Evolutionary conservation across 2,888 invertebrate species (phyloP), one percentile per base, ranked within the genome.

Genomic region (Spilarctia lutea): DNA sequence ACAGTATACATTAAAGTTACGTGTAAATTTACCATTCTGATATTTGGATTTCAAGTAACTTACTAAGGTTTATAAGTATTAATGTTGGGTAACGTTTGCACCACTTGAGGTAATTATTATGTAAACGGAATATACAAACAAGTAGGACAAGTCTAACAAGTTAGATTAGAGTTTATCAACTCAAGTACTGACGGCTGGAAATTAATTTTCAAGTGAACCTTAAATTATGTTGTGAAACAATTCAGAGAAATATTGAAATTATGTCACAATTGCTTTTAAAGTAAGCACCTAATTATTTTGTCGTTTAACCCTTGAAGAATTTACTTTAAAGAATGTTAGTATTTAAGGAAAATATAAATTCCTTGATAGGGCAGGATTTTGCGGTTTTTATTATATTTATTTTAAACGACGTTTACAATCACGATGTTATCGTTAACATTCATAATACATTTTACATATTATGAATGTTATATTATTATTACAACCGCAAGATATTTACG

Each of bases 181-280:
- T 30, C 18, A 42, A 71, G 42, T 71, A 27, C 24, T 45, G 30
- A 63, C 42, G 30, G 45, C 65, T 42, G 63, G 45, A 65, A 30
- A 45, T 71, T 42, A 42, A 71, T 71, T 71, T 60, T 65, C 24
- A n/a, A 45, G 35, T 35, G 20, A 70, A 60, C 60, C 70, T 45
- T 71, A 45, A 33, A 72, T 71, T 72, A 72, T 60, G 45, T 42
- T 65, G 33, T 52, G 65, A n/a, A 65, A 65, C 48, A 65, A 35
- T 24, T 45, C 24, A 48, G 27, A n/a, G 27, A 65, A 16, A 27
- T 65, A 65, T 71, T 52, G 65, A 35, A 65, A 65, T 65, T 65
- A 48, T 33, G n/a, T 65, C 45, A 65, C 48, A 10, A 65, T 65
- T 27, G 71, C 48, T 45, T 30, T 20, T 65, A n/a, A 65, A 71